Conservation (phyloP, 2,797 vertebrate species). For the Chrysolophus pictus region DNA sequence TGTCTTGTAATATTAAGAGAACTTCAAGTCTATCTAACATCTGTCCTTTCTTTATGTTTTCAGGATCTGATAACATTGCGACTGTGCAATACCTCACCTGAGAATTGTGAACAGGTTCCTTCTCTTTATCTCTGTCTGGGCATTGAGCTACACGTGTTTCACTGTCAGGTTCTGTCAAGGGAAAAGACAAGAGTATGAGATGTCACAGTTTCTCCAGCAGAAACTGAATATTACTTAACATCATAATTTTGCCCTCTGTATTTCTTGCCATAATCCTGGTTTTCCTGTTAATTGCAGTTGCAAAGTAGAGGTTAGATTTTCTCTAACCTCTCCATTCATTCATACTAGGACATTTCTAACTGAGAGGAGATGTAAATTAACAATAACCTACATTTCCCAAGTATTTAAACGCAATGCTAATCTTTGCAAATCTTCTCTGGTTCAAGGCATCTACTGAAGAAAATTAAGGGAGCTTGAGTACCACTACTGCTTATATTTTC, state of each 20-base stretch:
- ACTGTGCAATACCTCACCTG: neutral
- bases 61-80: neutral
- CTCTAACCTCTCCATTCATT: neutral
- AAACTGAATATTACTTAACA: neutral
- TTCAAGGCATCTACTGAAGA: neutral
- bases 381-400: neutral
- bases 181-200: neutral
- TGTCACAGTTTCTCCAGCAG: neutral
- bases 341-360: neutral
- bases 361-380: neutral
- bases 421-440: neutral
- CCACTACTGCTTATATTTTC: neutral
- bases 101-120: neutral
- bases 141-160: neutral
- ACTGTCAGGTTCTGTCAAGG: neutral
- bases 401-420: neutral
- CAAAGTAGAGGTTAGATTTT: neutral
- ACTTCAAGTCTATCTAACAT: neutral
- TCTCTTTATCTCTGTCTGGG: neutral
- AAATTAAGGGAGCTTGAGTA: neutral
- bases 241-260: neutral
- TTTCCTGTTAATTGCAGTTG: neutral
- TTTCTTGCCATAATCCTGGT: neutral
- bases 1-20: neutral
- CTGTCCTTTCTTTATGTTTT: neutral